Percentiles rank a stretch among this genome's conserved stretches.
phyloP scores from a whole-genome alignment of 2,113 vertebrate species.

The Heptranchias perlo region DNA sequence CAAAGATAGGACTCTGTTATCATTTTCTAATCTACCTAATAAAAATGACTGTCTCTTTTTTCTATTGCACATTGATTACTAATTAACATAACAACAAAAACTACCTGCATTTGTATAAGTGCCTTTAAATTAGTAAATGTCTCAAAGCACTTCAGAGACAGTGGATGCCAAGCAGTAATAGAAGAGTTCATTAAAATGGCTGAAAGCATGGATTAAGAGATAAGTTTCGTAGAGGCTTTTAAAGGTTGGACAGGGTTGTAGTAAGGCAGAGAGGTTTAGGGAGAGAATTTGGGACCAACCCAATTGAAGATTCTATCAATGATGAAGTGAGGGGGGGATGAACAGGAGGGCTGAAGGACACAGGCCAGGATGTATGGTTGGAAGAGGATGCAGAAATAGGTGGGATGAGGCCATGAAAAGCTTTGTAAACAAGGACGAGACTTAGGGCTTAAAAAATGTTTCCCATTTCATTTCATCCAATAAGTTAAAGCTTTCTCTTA shows the following conservation, averaged over 20 bases:
- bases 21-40: not conserved
- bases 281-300: no score
- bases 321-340: no score
- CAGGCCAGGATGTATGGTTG: no score
- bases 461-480: no score
- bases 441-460: no score
- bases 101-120: not conserved
- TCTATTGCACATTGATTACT: not conserved
- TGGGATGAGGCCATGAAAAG: no score
- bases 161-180: not conserved
- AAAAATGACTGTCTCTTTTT: not conserved
- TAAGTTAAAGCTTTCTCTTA: no score
- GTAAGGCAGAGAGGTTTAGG: no score
- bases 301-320: no score
- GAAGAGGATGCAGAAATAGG: no score
- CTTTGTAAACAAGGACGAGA: no score
- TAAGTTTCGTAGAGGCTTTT: not conserved
- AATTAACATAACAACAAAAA: not conserved
- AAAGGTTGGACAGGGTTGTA: not conserved
- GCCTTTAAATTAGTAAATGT: not conserved
- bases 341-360: no score
- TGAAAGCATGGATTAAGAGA: not conserved
- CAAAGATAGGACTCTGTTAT: not conserved
- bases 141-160: not conserved
- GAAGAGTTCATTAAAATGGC: not conserved